phyloP scores from a whole-genome alignment of 2,113 vertebrate genomes.

The Oplegnathus fasciatus region DNA sequence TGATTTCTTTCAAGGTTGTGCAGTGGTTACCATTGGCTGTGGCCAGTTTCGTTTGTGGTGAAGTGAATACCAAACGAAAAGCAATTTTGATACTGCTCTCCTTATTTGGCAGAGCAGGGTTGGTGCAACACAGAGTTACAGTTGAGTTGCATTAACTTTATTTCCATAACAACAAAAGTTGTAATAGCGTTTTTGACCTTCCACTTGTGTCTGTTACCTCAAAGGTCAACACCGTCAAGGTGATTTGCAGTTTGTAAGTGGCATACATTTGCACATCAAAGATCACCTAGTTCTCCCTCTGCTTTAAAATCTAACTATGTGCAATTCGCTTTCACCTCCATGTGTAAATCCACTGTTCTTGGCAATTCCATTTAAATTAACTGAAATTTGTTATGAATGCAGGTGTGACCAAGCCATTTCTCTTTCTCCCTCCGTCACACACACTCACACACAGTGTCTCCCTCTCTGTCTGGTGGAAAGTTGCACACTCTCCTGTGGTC shows the following conservation, averaged over 20 bases:
- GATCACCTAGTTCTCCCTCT: not conserved
- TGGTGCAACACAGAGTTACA: not conserved
- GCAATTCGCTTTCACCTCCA: too few relatives aligned
- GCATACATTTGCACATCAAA: not conserved
- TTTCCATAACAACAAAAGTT: not conserved
- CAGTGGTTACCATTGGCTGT: not conserved
- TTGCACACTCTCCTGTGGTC: constrained; percentile 48
- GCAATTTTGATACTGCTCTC: not conserved
- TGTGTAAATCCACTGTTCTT: not conserved
- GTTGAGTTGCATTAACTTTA: not conserved
- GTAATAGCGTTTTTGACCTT: not conserved
- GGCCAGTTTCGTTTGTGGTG: not conserved
- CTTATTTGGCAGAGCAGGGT: too few relatives aligned
- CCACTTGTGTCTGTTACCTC: not conserved
- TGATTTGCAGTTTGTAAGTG: not conserved
- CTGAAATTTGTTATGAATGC: not conserved
- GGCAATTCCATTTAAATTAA: not conserved
- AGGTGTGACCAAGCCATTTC: constrained; percentile 1
- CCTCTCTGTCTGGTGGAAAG: constrained; percentile 40
- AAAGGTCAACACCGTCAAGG: not conserved
- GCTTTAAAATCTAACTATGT: not conserved
- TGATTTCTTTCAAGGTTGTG: not conserved
- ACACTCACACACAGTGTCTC: not conserved
- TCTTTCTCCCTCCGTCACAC: not conserved
- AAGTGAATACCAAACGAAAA: not conserved